Base-by-base conservation (phyloP, 2,888 invertebrate species). In the Anthoptus insignis region DNA sequence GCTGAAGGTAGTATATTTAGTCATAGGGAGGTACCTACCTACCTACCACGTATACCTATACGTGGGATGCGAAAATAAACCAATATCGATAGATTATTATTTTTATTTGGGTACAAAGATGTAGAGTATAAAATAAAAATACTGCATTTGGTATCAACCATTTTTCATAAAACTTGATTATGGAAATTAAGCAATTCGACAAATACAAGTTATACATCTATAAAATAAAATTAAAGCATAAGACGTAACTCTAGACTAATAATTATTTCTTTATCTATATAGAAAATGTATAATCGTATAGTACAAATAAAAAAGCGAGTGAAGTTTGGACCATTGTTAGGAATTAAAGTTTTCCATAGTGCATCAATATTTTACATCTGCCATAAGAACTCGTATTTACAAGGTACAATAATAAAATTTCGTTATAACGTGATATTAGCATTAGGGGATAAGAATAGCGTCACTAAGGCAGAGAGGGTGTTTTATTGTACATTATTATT, bases 261-360 rank as follows among this genome's bases (percentile, higher is more conserved):
- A 79, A 77, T 84, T 80, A 74, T 74, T 77, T 73, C 76, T 83
- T 90, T 90, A 89, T 83, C 91, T 91, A 91, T 81, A 90, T 91
- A 91, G 86, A 90, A 86, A 88, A 85, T 89, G 89, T 91, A 90
- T 89, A 90, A 85, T 90, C 82, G 81, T 91, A 90, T 89, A 90
- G 89, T 91, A 92, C 90, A 92, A 91, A 91, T 91, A 81, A 91
- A 88, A 88, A 91, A 91, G 91, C 91, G 81, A 90, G 89, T 89
- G 88, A 90, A 88, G 89, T 91, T 92, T 92, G 92, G 92, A 92
- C 92, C 92, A 91, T 92, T 91, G 88, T 88, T 91, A 92, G 92
- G 91, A 92, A 92, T 91, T 86, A 76, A 86, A 88, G 88, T 88
- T 89, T 89, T 91, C 91, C 91, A 85, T 88, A 87, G 89, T 90